These are phyloP conservation scores for Hyperoodon ampullatus DNA, from an alignment of 2,113 vertebrate species.

Conservation along the genomic window DNA sequence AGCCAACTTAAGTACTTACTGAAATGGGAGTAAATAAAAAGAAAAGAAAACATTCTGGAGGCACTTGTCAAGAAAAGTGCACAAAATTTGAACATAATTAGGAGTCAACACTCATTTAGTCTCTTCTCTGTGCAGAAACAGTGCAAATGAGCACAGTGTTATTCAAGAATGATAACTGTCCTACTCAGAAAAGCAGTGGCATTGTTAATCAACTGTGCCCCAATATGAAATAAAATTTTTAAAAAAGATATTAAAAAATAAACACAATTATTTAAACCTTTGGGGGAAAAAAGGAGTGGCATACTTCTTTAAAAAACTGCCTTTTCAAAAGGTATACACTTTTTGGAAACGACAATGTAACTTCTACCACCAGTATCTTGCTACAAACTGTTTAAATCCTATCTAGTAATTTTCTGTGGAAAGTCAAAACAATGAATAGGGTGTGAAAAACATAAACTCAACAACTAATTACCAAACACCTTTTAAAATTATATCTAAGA, in stretches of 20 bases:
- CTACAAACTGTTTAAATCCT: not conserved
- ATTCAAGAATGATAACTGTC: not conserved
- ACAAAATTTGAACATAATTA: not conserved
- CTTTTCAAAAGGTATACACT: not conserved
- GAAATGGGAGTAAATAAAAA: conserved; percentile 65
- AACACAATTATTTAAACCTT: not conserved
- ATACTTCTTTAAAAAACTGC: not conserved
- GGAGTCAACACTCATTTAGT: not conserved
- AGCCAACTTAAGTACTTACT: conserved; percentile 47
- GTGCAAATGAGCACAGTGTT: not conserved
- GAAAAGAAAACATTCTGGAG: not conserved
- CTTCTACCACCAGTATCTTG: not conserved
- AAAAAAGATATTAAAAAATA: not conserved
- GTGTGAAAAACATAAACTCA: not conserved
- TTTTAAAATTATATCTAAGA: not conserved
- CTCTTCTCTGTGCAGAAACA: not conserved
- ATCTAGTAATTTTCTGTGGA: not conserved
- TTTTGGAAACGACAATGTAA: not conserved
- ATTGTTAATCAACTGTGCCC: not conserved
- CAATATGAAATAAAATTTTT: not conserved
- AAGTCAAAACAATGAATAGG: not conserved
- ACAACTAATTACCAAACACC: not conserved
- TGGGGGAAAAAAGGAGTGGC: accelerated
- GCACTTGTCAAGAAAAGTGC: not conserved
- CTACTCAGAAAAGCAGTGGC: not conserved